These are phyloP conservation scores for Macrotis lagotis DNA, from an alignment of 2,113 vertebrate species.

Conservation along the genomic window DNA sequence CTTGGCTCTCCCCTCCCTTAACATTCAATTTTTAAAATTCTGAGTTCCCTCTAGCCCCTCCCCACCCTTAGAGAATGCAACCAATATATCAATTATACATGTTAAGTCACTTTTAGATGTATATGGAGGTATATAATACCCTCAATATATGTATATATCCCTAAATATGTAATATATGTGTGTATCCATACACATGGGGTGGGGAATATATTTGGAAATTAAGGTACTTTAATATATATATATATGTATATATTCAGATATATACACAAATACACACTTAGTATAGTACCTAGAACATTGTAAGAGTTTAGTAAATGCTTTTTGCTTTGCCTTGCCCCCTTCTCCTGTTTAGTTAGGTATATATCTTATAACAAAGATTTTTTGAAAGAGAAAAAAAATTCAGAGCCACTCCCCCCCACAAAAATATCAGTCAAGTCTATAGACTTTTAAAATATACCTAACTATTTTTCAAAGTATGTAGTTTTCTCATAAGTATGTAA, in stretches of 20 bases:
- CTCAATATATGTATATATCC: not conserved
- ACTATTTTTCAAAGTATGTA: not conserved
- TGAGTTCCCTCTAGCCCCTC: not conserved
- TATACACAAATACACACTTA: not conserved
- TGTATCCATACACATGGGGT: not conserved
- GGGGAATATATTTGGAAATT: too few relatives aligned
- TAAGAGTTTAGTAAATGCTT: not conserved
- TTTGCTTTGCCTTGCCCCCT: not conserved
- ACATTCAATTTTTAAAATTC: not conserved
- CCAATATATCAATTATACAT: not conserved
- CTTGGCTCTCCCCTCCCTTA: too few relatives aligned
- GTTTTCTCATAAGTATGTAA: not conserved
- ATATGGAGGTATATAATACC: not conserved
- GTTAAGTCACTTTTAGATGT: not conserved
- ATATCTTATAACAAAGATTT: not conserved
- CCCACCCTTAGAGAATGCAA: not conserved
- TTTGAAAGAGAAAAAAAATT: not conserved
- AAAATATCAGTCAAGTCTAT: not conserved
- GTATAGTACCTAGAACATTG: not conserved
- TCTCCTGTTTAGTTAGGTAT: not conserved
- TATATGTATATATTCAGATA: too few relatives aligned
- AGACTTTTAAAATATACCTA: not conserved
- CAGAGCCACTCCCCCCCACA: not conserved
- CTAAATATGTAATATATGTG: too few relatives aligned
- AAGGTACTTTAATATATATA: too few relatives aligned